Percentiles rank a stretch among this genome's conserved stretches.
Evolutionary conservation across 2,797 vertebrate species (phyloP).

Genomic region (Apogon hyalosoma): DNA sequence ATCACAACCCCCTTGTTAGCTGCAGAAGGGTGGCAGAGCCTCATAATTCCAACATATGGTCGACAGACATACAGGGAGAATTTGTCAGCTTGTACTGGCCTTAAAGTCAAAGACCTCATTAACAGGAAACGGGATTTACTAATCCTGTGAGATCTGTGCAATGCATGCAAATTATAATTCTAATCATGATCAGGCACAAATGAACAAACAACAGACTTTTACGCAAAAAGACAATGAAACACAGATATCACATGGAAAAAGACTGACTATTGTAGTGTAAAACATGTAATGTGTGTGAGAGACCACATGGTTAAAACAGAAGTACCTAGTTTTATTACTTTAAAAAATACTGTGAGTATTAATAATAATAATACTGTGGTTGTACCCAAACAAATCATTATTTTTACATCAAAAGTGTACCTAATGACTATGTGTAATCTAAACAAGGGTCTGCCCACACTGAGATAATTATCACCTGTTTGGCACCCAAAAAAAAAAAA

Average conservation of each 20-base stretch:
- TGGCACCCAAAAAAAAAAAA: no score
- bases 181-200: slow-evolving; percentile 53
- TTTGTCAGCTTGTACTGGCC: slow-evolving; percentile 80
- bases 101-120: slow-evolving; percentile 84
- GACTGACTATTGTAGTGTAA: no score
- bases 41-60: slow-evolving; percentile 81
- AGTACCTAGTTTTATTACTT: not conserved
- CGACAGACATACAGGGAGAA: slow-evolving; percentile 66
- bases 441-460: not conserved
- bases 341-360: not conserved
- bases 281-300: not conserved
- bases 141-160: slow-evolving; percentile 82
- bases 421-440: not conserved
- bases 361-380: not conserved
- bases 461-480: no score
- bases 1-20: slow-evolving; percentile 76
- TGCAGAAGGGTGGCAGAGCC: slow-evolving; percentile 71
- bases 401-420: no score
- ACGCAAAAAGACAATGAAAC: slow-evolving; percentile 68
- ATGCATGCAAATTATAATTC: slow-evolving; percentile 71
- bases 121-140: slow-evolving; percentile 71
- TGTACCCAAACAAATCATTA: not conserved
- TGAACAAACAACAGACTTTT: slow-evolving; percentile 57
- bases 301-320: not conserved
- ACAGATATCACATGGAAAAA: slow-evolving; percentile 53